Base-by-base conservation (phyloP, 2,888 invertebrate genomes). In the Nomada flava region DNA sequence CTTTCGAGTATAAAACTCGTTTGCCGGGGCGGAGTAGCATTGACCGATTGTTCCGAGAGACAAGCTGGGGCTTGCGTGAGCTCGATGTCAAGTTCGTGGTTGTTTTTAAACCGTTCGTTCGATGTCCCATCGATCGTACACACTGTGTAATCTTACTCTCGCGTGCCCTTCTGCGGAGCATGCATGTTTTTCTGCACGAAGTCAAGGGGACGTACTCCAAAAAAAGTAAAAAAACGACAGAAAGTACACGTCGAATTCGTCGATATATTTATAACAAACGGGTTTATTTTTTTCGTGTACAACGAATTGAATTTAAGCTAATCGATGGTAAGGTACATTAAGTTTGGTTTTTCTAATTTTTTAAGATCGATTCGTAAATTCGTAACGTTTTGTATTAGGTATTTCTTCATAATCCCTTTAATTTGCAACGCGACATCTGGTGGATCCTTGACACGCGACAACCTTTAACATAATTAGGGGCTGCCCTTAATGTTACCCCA, bases 71-170 rank as follows among this genome's bases (percentile, higher is more conserved):
- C 63, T 74, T 72, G 69, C 71, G 74, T 77, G 83, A 79, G 75
- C n/a, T 60, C 70, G 85, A 77, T 87, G 87, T 86, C 86, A 86
- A 86, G 85, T 86, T 86, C 85, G 86, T 87, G 74, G 79, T 52
- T 62, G 75, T 60, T 87, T 86, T 83, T 81, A 74, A 79, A 79
- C 76, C 42, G 69, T 77, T 79, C 68, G 60, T 86, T 85, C 81
- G 83, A 86, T 80, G 85, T 70, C 52, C 76, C 76, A 86, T 86
- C 87, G 86, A 86, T 86, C 81, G 70, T 36, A 68, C 76, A 29
- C 44, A 73, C 63, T 9, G 26, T 47, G 74, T 72, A 85, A 87
- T 87, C 76, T 76, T 64, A 29, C 67, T 65, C 76, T 83, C 85
- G 78, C 79, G 75, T 85, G 81, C 65, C 42, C 18, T 60, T 70